A percentile compares a stretch with the other conserved stretches of the same genome.
Evolutionary conservation across 2,888 invertebrate genomes (phyloP).

Genomic region (Magallana nippona): DNA sequence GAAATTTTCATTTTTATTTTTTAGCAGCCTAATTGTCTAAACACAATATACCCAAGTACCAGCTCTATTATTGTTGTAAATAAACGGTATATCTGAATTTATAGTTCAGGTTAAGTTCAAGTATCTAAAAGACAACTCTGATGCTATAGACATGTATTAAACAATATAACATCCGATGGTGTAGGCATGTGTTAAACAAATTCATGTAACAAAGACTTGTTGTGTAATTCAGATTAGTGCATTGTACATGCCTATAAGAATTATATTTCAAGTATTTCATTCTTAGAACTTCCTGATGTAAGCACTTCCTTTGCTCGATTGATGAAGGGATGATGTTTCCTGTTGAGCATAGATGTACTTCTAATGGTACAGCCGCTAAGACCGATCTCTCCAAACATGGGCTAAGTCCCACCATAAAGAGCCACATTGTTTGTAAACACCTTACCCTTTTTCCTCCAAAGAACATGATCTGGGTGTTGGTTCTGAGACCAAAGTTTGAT

Average conservation of each 20-base stretch:
- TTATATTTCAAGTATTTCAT: constrained; percentile 20
- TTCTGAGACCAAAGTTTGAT: constrained; percentile 10
- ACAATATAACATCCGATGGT: too few species aligned
- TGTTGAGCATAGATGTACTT: background rate
- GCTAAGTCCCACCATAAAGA: background rate
- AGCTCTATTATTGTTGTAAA: too few species aligned
- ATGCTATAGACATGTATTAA: too few species aligned
- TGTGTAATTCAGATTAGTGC: background rate
- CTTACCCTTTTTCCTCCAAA: background rate
- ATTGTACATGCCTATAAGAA: background rate
- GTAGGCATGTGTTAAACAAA: background rate
- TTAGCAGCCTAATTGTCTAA: too few species aligned
- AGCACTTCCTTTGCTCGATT: constrained; percentile 12
- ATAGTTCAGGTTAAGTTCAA: too few species aligned
- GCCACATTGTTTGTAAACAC: background rate
- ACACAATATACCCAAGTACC: too few species aligned
- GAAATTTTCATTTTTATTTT: too few species aligned
- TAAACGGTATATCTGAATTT: too few species aligned
- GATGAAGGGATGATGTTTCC: constrained; percentile 16
- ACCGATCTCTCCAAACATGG: background rate
- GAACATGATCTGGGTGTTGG: constrained; percentile 1
- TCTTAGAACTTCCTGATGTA: constrained; percentile 18
- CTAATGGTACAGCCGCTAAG: background rate
- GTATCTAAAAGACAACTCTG: too few species aligned
- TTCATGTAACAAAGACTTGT: background rate